phyloP scores from a whole-genome alignment of 2,888 invertebrate genomes.

The Timema podura region DNA sequence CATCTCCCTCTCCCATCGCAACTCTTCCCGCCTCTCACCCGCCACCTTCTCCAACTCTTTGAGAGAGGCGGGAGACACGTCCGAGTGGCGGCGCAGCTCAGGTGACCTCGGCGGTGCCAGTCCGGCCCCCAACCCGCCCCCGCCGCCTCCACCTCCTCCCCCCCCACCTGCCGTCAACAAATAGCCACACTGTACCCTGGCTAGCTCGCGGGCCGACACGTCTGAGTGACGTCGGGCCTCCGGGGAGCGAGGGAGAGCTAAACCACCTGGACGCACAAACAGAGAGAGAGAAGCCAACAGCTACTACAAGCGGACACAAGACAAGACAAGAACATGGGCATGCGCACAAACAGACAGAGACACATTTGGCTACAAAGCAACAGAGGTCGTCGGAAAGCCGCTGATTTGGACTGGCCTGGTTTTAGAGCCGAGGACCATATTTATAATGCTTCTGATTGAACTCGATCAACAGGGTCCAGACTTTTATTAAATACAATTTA shows the following conservation, averaged over 20 bases:
- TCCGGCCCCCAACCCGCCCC: conserved; percentile 52
- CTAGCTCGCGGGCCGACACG: conserved; percentile 78
- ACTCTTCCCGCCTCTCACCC: conserved; percentile 45
- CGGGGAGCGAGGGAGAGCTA: conserved; percentile 80
- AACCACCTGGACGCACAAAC: conserved; percentile 48
- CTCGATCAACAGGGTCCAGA: too few relatives aligned
- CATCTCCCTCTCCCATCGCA: conserved; percentile 43
- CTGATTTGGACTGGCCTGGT: too few relatives aligned
- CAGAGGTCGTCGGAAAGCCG: too few relatives aligned
- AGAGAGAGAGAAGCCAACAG: too few relatives aligned
- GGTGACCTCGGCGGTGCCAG: conserved; percentile 82
- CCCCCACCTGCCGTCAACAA: conserved; percentile 24
- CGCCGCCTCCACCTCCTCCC: conserved; percentile 43
- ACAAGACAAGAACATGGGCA: too few relatives aligned
- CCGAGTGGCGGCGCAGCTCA: conserved; percentile 76
- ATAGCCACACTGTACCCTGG: conserved; percentile 12
- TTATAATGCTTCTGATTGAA: too few relatives aligned
- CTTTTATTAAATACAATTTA: too few relatives aligned
- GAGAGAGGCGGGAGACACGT: conserved; percentile 80
- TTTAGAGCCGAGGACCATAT: too few relatives aligned
- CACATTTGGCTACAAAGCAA: too few relatives aligned
- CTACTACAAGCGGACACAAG: too few relatives aligned
- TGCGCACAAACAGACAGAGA: too few relatives aligned
- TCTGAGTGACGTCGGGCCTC: conserved; percentile 80
- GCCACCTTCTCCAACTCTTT: conserved; percentile 81